A percentile compares a stretch with the other conserved stretches of the same genome.
Evolutionary conservation across 2,888 invertebrate species (phyloP).

Genomic region (Stenchaetothrips biformis): DNA sequence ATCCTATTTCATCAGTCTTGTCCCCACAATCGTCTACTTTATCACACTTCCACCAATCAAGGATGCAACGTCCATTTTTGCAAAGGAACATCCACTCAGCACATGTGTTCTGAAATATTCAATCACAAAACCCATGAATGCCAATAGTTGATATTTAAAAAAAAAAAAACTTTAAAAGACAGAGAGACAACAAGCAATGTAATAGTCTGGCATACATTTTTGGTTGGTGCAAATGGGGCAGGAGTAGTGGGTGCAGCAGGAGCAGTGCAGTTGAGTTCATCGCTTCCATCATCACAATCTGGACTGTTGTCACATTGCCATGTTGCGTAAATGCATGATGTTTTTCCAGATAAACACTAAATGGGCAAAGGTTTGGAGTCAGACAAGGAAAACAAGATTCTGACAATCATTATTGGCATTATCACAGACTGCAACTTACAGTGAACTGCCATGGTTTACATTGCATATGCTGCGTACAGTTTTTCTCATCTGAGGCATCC

Average conservation of each 20-base stretch:
- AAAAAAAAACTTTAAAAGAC: not conserved
- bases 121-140: not conserved
- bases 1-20: constrained; percentile 66
- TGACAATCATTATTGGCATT: not conserved
- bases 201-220: not conserved
- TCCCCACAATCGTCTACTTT: constrained; percentile 71
- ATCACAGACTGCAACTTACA: not conserved
- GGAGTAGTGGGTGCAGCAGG: constrained; percentile 27
- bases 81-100: constrained; percentile 77
- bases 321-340: constrained; percentile 30
- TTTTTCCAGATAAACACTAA: constrained; percentile 32
- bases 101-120: constrained; percentile 48
- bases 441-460: constrained; percentile 36
- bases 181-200: not conserved
- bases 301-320: constrained; percentile 66
- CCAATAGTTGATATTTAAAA: not conserved
- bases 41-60: constrained; percentile 73
- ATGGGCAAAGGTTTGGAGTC: not conserved
- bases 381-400: not conserved
- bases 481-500: constrained; percentile 68
- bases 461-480: constrained; percentile 44
- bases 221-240: not conserved
- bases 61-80: constrained; percentile 63
- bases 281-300: constrained; percentile 68
- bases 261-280: constrained; percentile 64